Evolutionary conservation across 2,113 vertebrate species (phyloP).

Genomic region (Psettodes erumei): DNA sequence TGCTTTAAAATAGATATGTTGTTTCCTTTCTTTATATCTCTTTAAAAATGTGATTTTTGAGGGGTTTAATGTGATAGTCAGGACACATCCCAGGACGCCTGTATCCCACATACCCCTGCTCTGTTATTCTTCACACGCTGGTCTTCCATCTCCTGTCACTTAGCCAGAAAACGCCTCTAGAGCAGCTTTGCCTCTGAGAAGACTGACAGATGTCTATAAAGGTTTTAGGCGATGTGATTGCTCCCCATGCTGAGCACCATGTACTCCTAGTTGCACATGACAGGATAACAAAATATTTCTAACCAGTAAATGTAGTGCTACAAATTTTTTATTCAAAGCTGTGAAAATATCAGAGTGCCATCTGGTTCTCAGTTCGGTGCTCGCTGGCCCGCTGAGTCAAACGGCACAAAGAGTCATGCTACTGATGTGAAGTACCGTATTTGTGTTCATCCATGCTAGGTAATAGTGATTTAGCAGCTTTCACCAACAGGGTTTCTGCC

Average conservation of each 20-base stretch:
- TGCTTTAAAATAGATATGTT: not conserved
- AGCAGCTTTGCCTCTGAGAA: not conserved
- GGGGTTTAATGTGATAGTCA: not conserved
- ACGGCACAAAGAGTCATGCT: constrained; percentile 5
- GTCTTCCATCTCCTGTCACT: not conserved
- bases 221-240: not conserved
- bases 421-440: constrained; percentile 5
- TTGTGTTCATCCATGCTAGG: constrained; percentile 19
- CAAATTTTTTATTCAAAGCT: not conserved
- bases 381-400: constrained; percentile 3
- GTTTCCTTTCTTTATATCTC: too few species aligned
- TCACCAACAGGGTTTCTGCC: not conserved
- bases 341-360: constrained; percentile 10
- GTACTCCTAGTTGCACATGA: not conserved
- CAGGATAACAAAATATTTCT: not conserved
- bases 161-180: not conserved
- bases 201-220: constrained; percentile 1
- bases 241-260: not conserved
- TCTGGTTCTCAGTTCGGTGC: not conserved
- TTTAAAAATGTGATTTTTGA: not conserved
- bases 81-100: not conserved
- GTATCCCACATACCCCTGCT: not conserved
- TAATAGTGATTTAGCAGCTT: constrained; percentile 13
- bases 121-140: not conserved
- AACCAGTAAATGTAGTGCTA: not conserved